A percentile compares a stretch with the other conserved stretches of the same genome.
These are phyloP conservation scores for Stenodera caucasica DNA, from an alignment of 2,888 invertebrate genomes.

Conservation along the genomic window DNA sequence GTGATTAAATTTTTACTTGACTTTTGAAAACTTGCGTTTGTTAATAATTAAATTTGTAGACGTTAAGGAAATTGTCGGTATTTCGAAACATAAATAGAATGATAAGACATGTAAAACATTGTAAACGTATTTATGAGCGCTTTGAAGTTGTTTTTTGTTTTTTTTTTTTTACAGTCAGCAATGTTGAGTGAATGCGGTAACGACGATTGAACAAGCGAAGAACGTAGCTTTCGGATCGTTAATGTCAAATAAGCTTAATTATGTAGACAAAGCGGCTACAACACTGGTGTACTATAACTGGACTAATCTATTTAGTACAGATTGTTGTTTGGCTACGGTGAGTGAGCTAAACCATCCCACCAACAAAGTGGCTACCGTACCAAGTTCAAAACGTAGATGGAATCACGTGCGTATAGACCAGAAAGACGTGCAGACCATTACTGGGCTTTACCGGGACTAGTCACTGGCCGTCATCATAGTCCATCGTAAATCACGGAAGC, in stretches of 20 bases:
- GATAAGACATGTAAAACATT: background rate
- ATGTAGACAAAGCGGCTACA: conserved; percentile 28
- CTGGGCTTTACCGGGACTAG: conserved; percentile 25
- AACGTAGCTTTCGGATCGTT: conserved; percentile 15
- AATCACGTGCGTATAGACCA: conserved; percentile 27
- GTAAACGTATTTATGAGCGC: background rate
- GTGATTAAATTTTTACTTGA: too few relatives aligned
- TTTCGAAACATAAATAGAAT: too few relatives aligned
- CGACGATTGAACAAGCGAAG: background rate
- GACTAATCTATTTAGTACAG: conserved; percentile 27
- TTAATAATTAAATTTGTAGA: too few relatives aligned
- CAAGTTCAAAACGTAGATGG: conserved; percentile 20
- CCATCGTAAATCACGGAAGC: conserved; percentile 30
- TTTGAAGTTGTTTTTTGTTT: background rate
- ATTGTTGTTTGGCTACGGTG: conserved; percentile 26
- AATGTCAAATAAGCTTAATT: conserved; percentile 26
- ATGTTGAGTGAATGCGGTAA: background rate
- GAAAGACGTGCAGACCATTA: conserved; percentile 28
- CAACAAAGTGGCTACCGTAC: conserved; percentile 7
- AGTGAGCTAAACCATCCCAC: conserved; percentile 11
- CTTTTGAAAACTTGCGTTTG: too few relatives aligned
- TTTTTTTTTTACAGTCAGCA: background rate
- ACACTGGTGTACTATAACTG: conserved; percentile 21
- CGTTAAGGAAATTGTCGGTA: too few relatives aligned
- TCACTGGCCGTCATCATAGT: conserved; percentile 26